Conservation (phyloP, 2,888 invertebrate species). For the Drosophila buzzatii region DNA sequence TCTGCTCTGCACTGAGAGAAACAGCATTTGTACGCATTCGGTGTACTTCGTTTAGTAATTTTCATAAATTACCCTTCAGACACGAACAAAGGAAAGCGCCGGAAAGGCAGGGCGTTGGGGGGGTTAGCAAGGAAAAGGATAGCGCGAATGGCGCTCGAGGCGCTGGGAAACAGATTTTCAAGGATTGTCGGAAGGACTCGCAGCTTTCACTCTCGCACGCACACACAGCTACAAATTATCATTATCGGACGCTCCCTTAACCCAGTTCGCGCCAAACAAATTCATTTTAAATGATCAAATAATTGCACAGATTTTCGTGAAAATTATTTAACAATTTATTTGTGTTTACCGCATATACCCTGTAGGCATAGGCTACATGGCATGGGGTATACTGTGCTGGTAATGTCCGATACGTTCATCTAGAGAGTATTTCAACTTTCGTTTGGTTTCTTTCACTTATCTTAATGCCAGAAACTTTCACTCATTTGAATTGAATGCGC, state of each 20-base stretch:
- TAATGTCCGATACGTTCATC: background rate
- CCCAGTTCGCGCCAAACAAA: slow-evolving; percentile 40
- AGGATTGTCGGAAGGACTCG: slow-evolving; percentile 30
- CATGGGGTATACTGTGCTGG: background rate
- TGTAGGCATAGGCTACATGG: background rate
- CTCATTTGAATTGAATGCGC: slow-evolving; percentile 24
- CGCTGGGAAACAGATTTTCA: slow-evolving; percentile 21
- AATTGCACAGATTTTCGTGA: slow-evolving; percentile 58
- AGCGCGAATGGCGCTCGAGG: slow-evolving; percentile 2
- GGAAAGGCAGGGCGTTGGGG: background rate
- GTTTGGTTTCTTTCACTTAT: too few relatives aligned
- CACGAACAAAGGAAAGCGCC: slow-evolving; percentile 27
- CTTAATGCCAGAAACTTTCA: background rate
- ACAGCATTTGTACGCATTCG: slow-evolving; percentile 79
- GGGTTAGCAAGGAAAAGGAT: background rate
- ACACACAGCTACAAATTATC: slow-evolving; percentile 51
- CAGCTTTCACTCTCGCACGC: slow-evolving; percentile 34
- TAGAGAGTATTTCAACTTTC: background rate
- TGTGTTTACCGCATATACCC: slow-evolving; percentile 18
- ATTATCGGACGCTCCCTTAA: slow-evolving; percentile 49
- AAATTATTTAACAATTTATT: slow-evolving; percentile 43
- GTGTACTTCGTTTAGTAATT: slow-evolving; percentile 74
- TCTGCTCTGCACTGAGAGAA: slow-evolving; percentile 30
- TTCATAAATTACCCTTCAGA: slow-evolving; percentile 77
- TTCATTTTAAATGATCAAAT: slow-evolving; percentile 65